Evolutionary conservation across 2,888 invertebrate species (phyloP).

Genomic region (Hipparchia semele): DNA sequence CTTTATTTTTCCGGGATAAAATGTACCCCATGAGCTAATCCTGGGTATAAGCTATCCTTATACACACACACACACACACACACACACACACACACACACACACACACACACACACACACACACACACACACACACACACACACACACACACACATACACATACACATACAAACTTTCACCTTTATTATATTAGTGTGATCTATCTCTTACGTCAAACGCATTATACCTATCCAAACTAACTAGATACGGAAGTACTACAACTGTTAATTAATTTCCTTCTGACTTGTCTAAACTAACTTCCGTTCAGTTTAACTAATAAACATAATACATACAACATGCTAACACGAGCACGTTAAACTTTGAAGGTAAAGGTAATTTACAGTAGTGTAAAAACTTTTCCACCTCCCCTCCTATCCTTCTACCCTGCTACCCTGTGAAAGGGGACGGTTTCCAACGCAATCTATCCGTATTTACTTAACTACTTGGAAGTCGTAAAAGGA

Average conservation of each 20-base stretch:
- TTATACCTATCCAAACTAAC: too few relatives aligned
- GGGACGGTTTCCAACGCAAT: slow-evolving; percentile 4
- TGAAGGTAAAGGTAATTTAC: slow-evolving; percentile 27
- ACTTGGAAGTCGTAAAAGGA: slow-evolving; percentile 7
- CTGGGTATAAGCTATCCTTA: too few relatives aligned
- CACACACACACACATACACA: too few relatives aligned
- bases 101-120: too few relatives aligned
- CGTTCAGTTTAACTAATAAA: slow-evolving; percentile 16
- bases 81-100: too few relatives aligned
- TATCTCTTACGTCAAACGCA: not conserved
- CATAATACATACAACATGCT: slow-evolving; percentile 5
- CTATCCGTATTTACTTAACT: slow-evolving; percentile 22
- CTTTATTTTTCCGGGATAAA: too few relatives aligned
- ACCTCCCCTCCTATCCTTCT: not conserved
- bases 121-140: too few relatives aligned
- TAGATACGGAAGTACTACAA: not conserved
- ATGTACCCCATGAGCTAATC: too few relatives aligned
- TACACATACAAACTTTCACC: too few relatives aligned
- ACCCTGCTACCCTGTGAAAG: not conserved
- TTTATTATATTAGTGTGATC: too few relatives aligned
- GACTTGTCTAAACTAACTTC: slow-evolving; percentile 4
- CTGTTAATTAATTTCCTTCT: slow-evolving; percentile 14
- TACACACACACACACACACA: too few relatives aligned
- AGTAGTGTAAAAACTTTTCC: slow-evolving; percentile 28
- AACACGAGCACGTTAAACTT: slow-evolving; percentile 27